Evolutionary conservation across 2,113 vertebrate species (phyloP), one percentile per base, ranked within the genome.

Genomic region (Pangasianodon gigas): DNA sequence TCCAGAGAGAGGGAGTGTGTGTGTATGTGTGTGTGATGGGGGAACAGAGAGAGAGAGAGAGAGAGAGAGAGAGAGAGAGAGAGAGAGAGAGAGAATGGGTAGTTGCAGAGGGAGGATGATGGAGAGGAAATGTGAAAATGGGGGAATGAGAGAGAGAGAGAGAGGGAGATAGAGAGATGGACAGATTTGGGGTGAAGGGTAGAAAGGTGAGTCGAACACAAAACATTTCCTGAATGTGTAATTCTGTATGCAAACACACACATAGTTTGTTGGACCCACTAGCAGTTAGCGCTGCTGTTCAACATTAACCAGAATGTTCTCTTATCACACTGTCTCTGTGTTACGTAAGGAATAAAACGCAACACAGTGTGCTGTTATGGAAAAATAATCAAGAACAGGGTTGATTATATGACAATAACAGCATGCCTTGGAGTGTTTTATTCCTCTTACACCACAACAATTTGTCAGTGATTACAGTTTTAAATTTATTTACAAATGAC

Each of bases 51-150:
- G 85, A 44, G 29, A 81, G 71, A 79, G 37, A 21, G 85, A n/a
- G n/a, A n/a, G n/a, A n/a, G n/a, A n/a, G n/a, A n/a, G n/a, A n/a
- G n/a, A 88, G 74, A 85, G 67, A 87, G 62, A 80, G 79, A 93
- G 79, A 93, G 93, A 92, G 92, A 95, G 93, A 93, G 93, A 93
- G 93, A 92, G 92, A 91, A 92, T 92, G 94, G 90, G 93, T 88
- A 84, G 51, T 48, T 32, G 71, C 62, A 74, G 52, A 80, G 51
- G 29, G 65, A 71, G 32, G 37, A 51, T 8, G 48, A 79, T 69
- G 67, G 90, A 92, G 90, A 91, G 92, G 94, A 93, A 93, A 93
- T 92, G 94, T 94, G 93, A 94, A 94, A 93, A 96, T 95, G 85
- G 94, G 92, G 84, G 92, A 93, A 93, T 93, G 84, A 93, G 93